Base-by-base conservation (phyloP, 2,797 vertebrate species). In the Sebastes itinus region DNA sequence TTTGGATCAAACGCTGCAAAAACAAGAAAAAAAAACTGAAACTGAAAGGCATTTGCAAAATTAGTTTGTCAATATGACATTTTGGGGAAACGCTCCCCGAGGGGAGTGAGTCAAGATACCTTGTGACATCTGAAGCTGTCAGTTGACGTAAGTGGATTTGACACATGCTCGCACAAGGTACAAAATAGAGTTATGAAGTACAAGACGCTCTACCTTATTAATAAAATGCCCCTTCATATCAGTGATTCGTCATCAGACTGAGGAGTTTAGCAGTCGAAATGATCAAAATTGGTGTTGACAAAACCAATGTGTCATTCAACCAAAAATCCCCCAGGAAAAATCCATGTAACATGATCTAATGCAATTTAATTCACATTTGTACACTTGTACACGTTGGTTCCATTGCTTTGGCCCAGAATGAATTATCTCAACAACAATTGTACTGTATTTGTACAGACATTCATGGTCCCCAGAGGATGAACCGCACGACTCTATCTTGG, bases 21-120 rank as follows among this genome's bases (percentile, higher is more conserved):
- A 33, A 18, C 54, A 69, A 9, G 55, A 16, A 27, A 35, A 23
- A 49, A 60, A 77, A 52, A 33, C 7, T 2, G n/a, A 81, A 74
- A 75, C 70, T 83, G 73, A 85, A 80, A 82, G 83, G 22, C 79
- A 71, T 83, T 84, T 33, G 64, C 56, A 38, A 86, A 82, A 90
- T 90, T 23, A 72, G 63, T 81, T 76, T 83, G 74, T 88, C 87
- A 81, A 86, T 89, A 75, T 89, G 88, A 88, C 82, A 88, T 87
- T 62, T 84, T 76, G 75, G 62, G 35, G 59, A 77, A 86, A 78
- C 38, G 22, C 70, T 72, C 78, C 85, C 77, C 1, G 27, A 49
- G 84, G 78, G 80, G 78, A 66, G 74, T 81, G 78, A 90, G 72
- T 85, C 70, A 74, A 46, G 67, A 81, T 59, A 75, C 61, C 28